These are phyloP conservation scores for Belonocnema kinseyi DNA, from an alignment of 1,140 invertebrate species.

Conservation along the genomic window DNA sequence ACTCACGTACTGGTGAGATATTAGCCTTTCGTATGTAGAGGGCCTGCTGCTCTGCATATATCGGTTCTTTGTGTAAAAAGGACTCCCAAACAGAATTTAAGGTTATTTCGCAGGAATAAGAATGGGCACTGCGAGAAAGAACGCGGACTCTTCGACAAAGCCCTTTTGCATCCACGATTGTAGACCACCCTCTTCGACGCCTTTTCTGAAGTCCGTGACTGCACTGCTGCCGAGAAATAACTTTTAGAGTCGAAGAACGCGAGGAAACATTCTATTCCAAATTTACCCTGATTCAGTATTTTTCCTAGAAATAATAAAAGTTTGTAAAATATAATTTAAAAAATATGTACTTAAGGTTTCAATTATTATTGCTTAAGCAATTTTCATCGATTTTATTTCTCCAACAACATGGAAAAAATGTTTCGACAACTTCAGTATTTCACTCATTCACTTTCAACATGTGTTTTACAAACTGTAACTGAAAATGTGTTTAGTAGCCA, in stretches of 20 bases:
- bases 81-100: constrained; percentile 73
- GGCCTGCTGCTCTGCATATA: constrained; percentile 65
- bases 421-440: background rate
- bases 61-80: constrained; percentile 71
- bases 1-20: constrained; percentile 66
- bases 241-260: background rate
- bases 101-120: constrained; percentile 71
- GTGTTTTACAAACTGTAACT: background rate
- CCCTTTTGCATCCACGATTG: constrained; percentile 55
- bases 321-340: too few species aligned
- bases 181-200: constrained; percentile 40
- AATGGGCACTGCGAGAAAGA: constrained; percentile 61
- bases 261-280: background rate
- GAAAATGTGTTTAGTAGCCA: background rate
- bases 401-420: too few species aligned
- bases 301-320: too few species aligned
- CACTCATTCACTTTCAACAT: background rate
- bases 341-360: too few species aligned
- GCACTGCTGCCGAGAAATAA: constrained; percentile 39
- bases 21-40: constrained; percentile 70
- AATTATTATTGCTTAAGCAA: too few species aligned
- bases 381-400: too few species aligned
- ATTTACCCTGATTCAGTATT: background rate
- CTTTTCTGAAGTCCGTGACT: constrained; percentile 50
- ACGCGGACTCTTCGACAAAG: constrained; percentile 52